Base-by-base conservation (phyloP, 2,797 vertebrate genomes). In the Crypturellus tataupa region DNA sequence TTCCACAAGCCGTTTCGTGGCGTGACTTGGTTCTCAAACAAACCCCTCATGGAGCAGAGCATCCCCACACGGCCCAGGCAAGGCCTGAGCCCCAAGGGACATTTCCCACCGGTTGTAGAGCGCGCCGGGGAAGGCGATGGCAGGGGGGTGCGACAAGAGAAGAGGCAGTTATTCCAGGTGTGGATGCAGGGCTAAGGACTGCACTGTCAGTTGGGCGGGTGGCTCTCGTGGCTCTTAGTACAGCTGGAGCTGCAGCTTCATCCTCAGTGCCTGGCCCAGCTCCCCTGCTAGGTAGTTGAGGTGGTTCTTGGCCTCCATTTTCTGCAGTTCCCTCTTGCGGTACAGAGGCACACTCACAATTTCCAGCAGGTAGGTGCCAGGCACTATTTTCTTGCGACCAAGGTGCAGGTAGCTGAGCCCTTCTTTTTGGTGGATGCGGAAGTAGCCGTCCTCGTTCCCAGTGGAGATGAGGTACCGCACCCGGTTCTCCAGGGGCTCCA, bases 191-290 rank as follows among this genome's bases (percentile, higher is more conserved):
- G 95, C 21, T 40, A 37, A 67, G 90, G 87, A 71, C 89, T 58
- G 90, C 19, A 79, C 87, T 81, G 90, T 65, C 15, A 90, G 85
- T 21, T 56, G 86, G 92, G 71, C 65, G 90, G 84, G 47, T 65
- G 90, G 75, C 42, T 51, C 64, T 80, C 21, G 16, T 1, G 88
- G 60, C 6, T 37, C 39, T 87, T 95, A 97, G 97, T 99, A 98
- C 98, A 99, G 98, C 94, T 98, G 98, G 94, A 99, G 97, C 94
- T 98, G 98, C 78, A 99, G 98, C 97, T 98, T 99, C 97, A 99
- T 98, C 97, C 98, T 97, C 96, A 99, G 98, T 33, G 98, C 98
- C 59, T 97, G 98, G 93, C 98, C 98, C 76, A 98, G 96, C 82
- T 99, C 98, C 60, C 98, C 98, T 60, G 97, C 98, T 96, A 98